Percentiles rank a stretch among this genome's conserved stretches.
These are phyloP conservation scores for Elymnias hypermnestra DNA, from an alignment of 1,140 invertebrate species.

Conservation along the genomic window DNA sequence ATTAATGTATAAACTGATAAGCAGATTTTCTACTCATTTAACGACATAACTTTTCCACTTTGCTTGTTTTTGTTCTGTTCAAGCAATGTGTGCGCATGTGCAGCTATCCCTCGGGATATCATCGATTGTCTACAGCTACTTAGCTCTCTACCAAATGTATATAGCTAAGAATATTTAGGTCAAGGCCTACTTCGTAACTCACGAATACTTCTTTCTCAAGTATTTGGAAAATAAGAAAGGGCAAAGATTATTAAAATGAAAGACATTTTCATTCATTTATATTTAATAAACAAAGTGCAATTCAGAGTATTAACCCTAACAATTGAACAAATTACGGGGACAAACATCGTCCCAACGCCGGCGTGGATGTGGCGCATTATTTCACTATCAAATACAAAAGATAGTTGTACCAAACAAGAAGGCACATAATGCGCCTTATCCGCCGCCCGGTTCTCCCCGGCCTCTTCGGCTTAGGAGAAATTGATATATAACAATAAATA, in stretches of 20 bases:
- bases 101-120: constrained; percentile 63
- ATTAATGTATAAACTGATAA: too few species aligned
- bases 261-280: constrained; percentile 69
- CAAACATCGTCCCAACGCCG: constrained; percentile 47
- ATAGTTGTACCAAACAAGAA: constrained; percentile 32
- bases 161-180: constrained; percentile 60
- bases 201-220: not conserved
- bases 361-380: constrained; percentile 39
- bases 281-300: constrained; percentile 75
- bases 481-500: constrained; percentile 53
- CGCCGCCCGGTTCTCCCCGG: constrained; percentile 31
- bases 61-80: not conserved
- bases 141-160: constrained; percentile 32
- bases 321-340: constrained; percentile 71
- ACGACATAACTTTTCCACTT: not conserved
- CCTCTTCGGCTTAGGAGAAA: constrained; percentile 20
- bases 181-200: constrained; percentile 31
- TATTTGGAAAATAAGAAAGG: not conserved
- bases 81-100: constrained; percentile 55
- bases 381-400: constrained; percentile 34
- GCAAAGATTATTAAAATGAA: constrained; percentile 34
- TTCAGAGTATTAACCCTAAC: constrained; percentile 74
- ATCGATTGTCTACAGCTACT: constrained; percentile 63
- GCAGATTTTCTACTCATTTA: not conserved
- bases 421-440: constrained; percentile 31